Evolutionary conservation across 2,888 invertebrate species (phyloP).

Genomic region (Thymelicus acteon): DNA sequence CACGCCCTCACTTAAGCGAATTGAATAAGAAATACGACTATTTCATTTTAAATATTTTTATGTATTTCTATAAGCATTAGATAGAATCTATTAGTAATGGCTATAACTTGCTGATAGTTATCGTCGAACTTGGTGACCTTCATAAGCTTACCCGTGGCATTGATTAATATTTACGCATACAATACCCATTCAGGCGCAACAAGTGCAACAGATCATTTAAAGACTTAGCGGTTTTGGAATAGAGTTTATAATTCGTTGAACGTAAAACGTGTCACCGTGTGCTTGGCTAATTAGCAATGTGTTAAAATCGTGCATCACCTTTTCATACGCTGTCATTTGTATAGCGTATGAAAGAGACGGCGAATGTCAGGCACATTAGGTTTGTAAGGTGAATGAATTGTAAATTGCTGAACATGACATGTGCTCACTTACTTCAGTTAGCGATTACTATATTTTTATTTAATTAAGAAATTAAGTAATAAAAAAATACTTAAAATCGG

Average conservation of each 20-base stretch:
- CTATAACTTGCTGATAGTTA: constrained; percentile 46
- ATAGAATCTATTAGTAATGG: constrained; percentile 20
- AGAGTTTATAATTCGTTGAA: constrained; percentile 58
- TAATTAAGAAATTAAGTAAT: constrained; percentile 10
- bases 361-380: constrained; percentile 44
- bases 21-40: constrained; percentile 33
- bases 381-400: constrained; percentile 68
- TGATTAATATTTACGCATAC: constrained; percentile 78
- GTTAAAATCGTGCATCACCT: constrained; percentile 65
- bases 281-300: constrained; percentile 72
- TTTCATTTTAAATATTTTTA: constrained; percentile 27
- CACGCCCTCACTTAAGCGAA: constrained; percentile 29
- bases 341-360: constrained; percentile 57
- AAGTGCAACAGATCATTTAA: constrained; percentile 51
- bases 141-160: constrained; percentile 72
- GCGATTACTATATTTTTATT: constrained; percentile 12
- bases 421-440: constrained; percentile 49
- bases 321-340: constrained; percentile 54
- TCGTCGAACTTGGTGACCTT: constrained; percentile 68
- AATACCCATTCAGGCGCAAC: constrained; percentile 67
- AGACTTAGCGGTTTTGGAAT: constrained; percentile 51
- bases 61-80: constrained; percentile 19
- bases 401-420: constrained; percentile 56
- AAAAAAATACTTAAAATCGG: not conserved
- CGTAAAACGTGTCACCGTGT: constrained; percentile 56